phyloP scores from a whole-genome alignment of 2,113 vertebrate genomes.

The Stigmatopora nigra region DNA sequence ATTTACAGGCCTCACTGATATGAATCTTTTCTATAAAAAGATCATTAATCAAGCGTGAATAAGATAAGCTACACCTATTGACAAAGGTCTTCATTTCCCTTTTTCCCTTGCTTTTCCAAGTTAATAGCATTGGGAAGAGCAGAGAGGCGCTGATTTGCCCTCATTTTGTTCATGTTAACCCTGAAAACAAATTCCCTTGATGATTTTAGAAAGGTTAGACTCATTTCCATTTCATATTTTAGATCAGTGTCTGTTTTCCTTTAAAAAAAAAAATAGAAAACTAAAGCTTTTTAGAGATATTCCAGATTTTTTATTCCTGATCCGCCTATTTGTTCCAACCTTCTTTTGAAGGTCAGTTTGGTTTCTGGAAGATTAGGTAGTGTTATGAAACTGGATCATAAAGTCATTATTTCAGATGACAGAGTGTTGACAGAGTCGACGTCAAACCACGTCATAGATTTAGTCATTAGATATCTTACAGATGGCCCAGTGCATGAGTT shows the following conservation, averaged over 20 bases:
- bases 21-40: not conserved
- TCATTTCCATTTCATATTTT: constrained; percentile 16
- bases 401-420: constrained; percentile 26
- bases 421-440: too few species aligned
- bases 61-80: constrained; percentile 33
- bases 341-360: constrained; percentile 19
- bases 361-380: not conserved
- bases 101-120: constrained; percentile 45
- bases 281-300: constrained; percentile 6
- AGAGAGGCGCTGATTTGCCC: constrained; percentile 35
- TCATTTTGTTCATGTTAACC: constrained; percentile 33
- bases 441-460: too few species aligned
- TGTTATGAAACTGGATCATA: constrained; percentile 18
- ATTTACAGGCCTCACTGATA: not conserved
- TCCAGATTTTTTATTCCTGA: not conserved
- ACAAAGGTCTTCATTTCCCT: constrained; percentile 58
- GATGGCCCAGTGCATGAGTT: too few species aligned
- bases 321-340: not conserved
- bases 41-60: constrained; percentile 30
- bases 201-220: constrained; percentile 19
- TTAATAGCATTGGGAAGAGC: constrained; percentile 50
- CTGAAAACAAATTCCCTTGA: constrained; percentile 16
- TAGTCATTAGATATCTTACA: too few species aligned
- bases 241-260: constrained; percentile 16
- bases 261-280: constrained; percentile 14